Base-by-base conservation (phyloP, 1,140 invertebrate species). In the Araneus ventricosus region DNA sequence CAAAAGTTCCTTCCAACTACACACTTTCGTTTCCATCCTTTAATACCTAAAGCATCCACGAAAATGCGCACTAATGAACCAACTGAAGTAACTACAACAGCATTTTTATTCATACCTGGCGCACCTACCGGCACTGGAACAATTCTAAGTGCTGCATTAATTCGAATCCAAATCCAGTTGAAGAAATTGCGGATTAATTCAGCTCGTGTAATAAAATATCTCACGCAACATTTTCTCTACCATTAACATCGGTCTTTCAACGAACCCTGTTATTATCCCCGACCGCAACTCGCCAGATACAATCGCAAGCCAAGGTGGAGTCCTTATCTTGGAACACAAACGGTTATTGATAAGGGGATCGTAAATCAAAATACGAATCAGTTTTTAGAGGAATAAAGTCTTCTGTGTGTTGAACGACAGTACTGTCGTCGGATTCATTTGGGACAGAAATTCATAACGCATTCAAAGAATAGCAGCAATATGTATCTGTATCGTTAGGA, bases 301-400 rank as follows among this genome's bases (percentile, higher is more conserved):
- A 52, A 45, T 84, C 39, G 22, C 82, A 30, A 52, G 24, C 41
- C 30, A 52, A 84, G 82, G 82, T 84, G 82, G 82, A 84, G 82
- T 45, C 24, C 82, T 84, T 84, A 84, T 84, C 82, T 45, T 34
- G 82, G 45, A 52, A 45, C 82, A 84, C 82, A 84, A 84, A 84
- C 82, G 82, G 41, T 84, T 84, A 84, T 84, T 84, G 82, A 84
- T 84, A 84, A 84, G 17, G 41, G 45, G 27, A 84, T 84, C 82
- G 82, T 84, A 84, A 84, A 84, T 84, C 82, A 84, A 84, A 84
- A 84, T 14, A 57, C n/a, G 82, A 84, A 84, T 84, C 14, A n/a
- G 41, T 84, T 30, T 52, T 30, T 52, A 34, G 27, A 52, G 24
- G 24, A 45, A 27, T 27, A 30, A 30, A 75, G 27, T 20, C 27